Evolutionary conservation across 2,888 invertebrate genomes (phyloP).

Genomic region (Trypoxylon attenuatum): DNA sequence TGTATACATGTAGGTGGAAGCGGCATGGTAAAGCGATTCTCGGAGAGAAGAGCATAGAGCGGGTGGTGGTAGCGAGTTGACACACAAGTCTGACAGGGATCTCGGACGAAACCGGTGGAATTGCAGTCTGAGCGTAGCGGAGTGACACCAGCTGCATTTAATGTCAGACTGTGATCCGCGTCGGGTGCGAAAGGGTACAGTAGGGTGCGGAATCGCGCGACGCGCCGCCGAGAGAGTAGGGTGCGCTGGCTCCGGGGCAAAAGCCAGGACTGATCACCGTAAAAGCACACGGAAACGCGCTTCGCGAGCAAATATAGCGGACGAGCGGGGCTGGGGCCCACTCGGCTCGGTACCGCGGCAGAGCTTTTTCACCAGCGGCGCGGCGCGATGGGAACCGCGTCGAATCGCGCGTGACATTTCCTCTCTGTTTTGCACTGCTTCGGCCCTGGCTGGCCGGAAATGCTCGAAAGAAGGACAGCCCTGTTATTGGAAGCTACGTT

Average conservation of each 20-base stretch:
- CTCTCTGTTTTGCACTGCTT: conserved; percentile 39
- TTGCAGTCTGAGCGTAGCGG: conserved; percentile 36
- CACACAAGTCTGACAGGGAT: background rate
- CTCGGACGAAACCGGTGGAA: conserved; percentile 35
- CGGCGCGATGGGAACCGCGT: conserved; percentile 28
- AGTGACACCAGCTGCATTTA: conserved; percentile 56
- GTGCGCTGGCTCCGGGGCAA: conserved; percentile 37
- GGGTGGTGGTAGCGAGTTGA: background rate
- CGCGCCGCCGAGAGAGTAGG: background rate
- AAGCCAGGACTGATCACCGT: conserved; percentile 59
- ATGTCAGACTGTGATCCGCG: conserved; percentile 37
- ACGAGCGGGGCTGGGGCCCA: background rate
- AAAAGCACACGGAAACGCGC: conserved; percentile 62
- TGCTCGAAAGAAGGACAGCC: conserved; percentile 24
- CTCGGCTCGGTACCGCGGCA: background rate
- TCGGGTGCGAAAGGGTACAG: background rate
- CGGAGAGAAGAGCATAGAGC: background rate
- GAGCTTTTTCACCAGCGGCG: background rate
- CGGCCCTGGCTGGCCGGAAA: conserved; percentile 27
- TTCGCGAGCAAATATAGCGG: conserved; percentile 53
- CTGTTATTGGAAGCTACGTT: conserved; percentile 48
- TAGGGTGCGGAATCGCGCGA: background rate
- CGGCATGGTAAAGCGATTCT: background rate
- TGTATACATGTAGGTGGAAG: too few relatives aligned
- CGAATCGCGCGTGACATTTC: conserved; percentile 58